Evolutionary conservation across 2,113 vertebrate species (phyloP).

Genomic region (human): GRCh38 chr13:44923001-44923500

Average conservation of each 20-base stretch:
- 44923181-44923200: background rate
- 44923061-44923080: background rate
- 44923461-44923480: background rate
- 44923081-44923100: background rate
- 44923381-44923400: background rate
- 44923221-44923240: background rate
- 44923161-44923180: background rate
- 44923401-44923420: background rate
- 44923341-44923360: background rate
- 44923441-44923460: background rate
- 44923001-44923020: no score
- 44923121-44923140: background rate
- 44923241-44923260: background rate
- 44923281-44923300: background rate
- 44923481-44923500: background rate
- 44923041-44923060: no score
- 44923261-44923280: background rate
- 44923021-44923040: no score
- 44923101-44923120: background rate
- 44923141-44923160: background rate
- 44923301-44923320: background rate
- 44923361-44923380: background rate
- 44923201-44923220: background rate
- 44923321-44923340: background rate
- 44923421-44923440: background rate